These are phyloP conservation scores for Diachrysia chrysitis DNA, from an alignment of 2,888 invertebrate genomes.

Conservation along the genomic window DNA sequence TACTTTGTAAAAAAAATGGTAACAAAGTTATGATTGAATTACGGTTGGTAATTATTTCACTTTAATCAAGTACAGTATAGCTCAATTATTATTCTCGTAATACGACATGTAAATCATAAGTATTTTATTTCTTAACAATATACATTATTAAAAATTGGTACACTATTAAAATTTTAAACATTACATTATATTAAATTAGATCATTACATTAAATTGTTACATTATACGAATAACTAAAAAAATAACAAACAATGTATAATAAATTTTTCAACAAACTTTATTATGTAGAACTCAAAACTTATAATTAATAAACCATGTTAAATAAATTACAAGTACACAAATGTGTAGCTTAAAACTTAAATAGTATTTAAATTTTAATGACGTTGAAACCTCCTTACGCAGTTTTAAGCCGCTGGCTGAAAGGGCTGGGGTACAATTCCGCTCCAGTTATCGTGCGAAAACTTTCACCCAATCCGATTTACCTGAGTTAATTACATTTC, in stretches of 20 bases:
- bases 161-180: no score
- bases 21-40: not conserved
- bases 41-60: no score
- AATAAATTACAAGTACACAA: not conserved
- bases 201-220: no score
- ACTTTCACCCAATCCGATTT: constrained; percentile 86
- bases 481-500: constrained; percentile 87
- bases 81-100: no score
- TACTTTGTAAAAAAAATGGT: constrained; percentile 37
- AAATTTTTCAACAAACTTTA: not conserved
- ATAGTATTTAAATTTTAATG: constrained; percentile 58
- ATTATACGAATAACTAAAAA: no score
- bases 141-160: no score
- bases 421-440: constrained; percentile 65
- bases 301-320: constrained; percentile 2
- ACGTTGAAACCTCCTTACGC: constrained; percentile 54
- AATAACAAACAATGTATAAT: not conserved
- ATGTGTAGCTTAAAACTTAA: constrained; percentile 44
- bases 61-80: no score
- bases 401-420: constrained; percentile 51
- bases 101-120: no score
- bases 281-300: not conserved
- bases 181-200: no score
- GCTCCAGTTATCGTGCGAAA: constrained; percentile 85
- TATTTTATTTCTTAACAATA: no score